Conservation (phyloP, 2,113 vertebrate species). For the Ctenomys sociabilis region DNA sequence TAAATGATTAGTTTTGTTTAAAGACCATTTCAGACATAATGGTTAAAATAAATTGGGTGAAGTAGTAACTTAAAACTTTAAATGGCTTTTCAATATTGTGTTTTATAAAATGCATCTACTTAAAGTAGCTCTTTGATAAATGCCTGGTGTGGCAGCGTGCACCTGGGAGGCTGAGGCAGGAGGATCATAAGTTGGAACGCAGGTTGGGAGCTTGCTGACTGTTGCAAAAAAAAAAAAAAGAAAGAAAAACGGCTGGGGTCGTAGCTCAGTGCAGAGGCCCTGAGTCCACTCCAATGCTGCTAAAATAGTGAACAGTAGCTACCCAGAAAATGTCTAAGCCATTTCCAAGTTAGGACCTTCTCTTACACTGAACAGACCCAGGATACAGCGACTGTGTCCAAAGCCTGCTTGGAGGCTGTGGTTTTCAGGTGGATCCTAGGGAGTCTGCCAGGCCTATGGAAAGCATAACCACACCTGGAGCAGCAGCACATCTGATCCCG, state of each 20-base stretch:
- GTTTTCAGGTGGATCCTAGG: background rate
- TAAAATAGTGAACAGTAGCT: background rate
- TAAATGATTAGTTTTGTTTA: background rate
- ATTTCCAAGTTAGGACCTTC: background rate
- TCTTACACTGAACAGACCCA: background rate
- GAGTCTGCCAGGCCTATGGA: background rate
- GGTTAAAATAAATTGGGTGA: background rate
- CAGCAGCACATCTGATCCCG: background rate
- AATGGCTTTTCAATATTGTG: background rate
- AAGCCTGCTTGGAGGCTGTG: background rate
- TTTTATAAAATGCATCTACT: background rate
- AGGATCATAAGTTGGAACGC: background rate
- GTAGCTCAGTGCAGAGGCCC: background rate
- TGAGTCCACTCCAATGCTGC: background rate
- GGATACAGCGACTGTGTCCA: background rate
- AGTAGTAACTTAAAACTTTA: background rate
- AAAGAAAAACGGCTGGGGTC: background rate
- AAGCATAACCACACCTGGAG: background rate
- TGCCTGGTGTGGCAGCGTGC: background rate
- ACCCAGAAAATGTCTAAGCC: background rate
- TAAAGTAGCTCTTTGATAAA: background rate
- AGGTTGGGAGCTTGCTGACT: background rate
- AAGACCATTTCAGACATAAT: background rate
- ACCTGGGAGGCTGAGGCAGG: background rate
- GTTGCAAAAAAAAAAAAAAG: background rate